phyloP scores from a whole-genome alignment of 2,888 invertebrate species.

The Agapostemon virescens region DNA sequence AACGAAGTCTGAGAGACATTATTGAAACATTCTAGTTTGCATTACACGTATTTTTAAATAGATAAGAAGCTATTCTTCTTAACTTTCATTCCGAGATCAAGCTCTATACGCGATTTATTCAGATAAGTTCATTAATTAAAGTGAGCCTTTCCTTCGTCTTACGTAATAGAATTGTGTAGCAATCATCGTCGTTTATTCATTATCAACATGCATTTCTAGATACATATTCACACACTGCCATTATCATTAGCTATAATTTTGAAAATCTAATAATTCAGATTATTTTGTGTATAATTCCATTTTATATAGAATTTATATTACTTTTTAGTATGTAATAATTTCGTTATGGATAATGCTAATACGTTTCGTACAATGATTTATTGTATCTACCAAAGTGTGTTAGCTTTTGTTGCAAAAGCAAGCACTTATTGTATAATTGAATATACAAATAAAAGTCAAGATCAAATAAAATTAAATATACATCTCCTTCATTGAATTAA shows the following conservation, averaged over 20 bases:
- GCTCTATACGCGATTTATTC: not conserved
- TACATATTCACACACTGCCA: slow-evolving; percentile 50
- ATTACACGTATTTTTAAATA: slow-evolving; percentile 22
- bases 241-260: slow-evolving; percentile 49
- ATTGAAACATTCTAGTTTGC: slow-evolving; percentile 32
- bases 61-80: slow-evolving; percentile 13
- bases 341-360: slow-evolving; percentile 33
- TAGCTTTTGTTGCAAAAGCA: slow-evolving; percentile 42
- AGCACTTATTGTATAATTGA: slow-evolving; percentile 48
- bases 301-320: slow-evolving; percentile 43
- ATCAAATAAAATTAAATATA: slow-evolving; percentile 1
- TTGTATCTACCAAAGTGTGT: slow-evolving; percentile 58
- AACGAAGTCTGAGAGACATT: slow-evolving; percentile 48
- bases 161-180: slow-evolving; percentile 4
- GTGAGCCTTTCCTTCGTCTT: slow-evolving; percentile 15
- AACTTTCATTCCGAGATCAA: slow-evolving; percentile 20
- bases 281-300: slow-evolving; percentile 41
- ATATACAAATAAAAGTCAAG: slow-evolving; percentile 52
- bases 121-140: not conserved
- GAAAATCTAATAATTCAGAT: slow-evolving; percentile 32
- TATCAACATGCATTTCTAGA: slow-evolving; percentile 23
- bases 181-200: slow-evolving; percentile 26
- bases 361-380: slow-evolving; percentile 39
- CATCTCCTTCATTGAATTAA: not conserved
- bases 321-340: slow-evolving; percentile 32